Evolutionary conservation across 1,140 invertebrate species (phyloP).

Genomic region (Leptonema lineaticorne): DNA sequence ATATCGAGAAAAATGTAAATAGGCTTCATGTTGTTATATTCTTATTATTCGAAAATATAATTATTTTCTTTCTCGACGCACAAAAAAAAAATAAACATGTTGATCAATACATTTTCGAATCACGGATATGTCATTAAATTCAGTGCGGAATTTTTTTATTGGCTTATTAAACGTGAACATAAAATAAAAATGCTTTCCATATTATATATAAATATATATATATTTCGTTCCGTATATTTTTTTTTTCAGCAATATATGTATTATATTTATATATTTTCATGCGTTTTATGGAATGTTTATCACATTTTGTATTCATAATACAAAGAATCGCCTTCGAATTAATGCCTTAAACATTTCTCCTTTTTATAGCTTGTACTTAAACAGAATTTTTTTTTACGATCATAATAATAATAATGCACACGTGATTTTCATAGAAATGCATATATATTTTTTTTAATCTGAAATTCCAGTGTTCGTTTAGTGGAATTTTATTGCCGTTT

Average conservation of each 20-base stretch:
- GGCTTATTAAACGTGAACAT: neutral
- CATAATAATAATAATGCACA: conserved; percentile 13
- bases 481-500: neutral
- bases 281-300: conserved; percentile 9
- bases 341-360: conserved; percentile 1
- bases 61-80: no score
- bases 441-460: neutral
- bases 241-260: no score
- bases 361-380: conserved; percentile 2
- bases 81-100: no score
- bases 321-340: neutral
- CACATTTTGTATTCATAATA: conserved; percentile 15
- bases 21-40: no score
- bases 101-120: neutral
- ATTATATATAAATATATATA: no score
- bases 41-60: no score
- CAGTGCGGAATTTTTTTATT: neutral
- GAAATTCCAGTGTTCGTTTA: neutral
- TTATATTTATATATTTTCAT: no score
- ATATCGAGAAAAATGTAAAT: no score
- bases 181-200: no score
- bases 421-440: conserved; percentile 5
- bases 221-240: no score
- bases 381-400: neutral
- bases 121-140: conserved; percentile 1